Evolutionary conservation across 2,888 invertebrate genomes (phyloP), one percentile per base, ranked within the genome.

Genomic region (Zhuqinia jingwanae): DNA sequence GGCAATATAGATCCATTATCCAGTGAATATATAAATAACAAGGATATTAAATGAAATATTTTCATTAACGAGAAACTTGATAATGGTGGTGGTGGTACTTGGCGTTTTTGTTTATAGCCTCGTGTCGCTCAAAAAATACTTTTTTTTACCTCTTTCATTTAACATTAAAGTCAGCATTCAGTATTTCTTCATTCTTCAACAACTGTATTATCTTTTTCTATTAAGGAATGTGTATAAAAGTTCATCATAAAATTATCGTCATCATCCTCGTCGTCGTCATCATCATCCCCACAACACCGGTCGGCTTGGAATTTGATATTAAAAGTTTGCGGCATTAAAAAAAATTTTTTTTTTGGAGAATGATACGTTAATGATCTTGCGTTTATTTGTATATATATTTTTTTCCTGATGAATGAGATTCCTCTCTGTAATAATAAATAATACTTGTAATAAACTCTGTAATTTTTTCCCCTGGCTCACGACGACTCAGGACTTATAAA

Each of bases 311-410:
- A 36, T 36, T 36, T 36, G 36, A 36, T 36, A 36, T 36, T 36
- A 36, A 36, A 36, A 36, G 36, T 36, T 36, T 3, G 8, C 3
- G 8, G 36, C 36, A 36, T 36, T 36, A 36, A 36, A 36, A n/a
- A n/a, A n/a, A n/a, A n/a, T n/a, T n/a, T 36, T 36, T 36, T 36
- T 3, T 36, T 36, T 3, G 5, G 36, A 36, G 36, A 36, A 36
- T 8, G 36, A 73, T 73, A 47, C 47, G 73, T 73, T 73, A 73
- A 73, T 50, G 73, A 73, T n/a, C n/a, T n/a, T n/a, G n/a, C 73
- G 68, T n/a, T 65, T 15, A 15, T 30, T 11, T 58, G 45, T n/a
- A n/a, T 53, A 15, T 53, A 15, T 17, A 3, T 53, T 22, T 15
- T 73, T 47, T 53, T 47, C 50, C n/a, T n/a, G n/a, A n/a, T 6